Evolutionary conservation across 1,140 invertebrate species (phyloP).

Genomic region (Bombus breviceps): DNA sequence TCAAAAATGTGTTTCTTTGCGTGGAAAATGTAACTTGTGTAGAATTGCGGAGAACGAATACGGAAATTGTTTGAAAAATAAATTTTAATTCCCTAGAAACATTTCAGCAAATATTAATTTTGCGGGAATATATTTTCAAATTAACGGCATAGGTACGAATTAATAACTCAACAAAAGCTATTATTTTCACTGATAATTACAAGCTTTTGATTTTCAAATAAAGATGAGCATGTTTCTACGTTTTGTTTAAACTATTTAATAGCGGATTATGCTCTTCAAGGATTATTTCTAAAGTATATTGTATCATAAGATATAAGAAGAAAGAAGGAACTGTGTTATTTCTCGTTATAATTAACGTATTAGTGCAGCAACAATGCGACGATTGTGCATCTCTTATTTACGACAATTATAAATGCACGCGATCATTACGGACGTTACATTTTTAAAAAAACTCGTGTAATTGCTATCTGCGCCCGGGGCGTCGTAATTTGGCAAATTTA

Average conservation of each 20-base stretch:
- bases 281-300: too few relatives aligned
- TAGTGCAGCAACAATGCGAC: not conserved
- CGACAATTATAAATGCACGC: not conserved
- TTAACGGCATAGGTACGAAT: too few relatives aligned
- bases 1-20: not conserved
- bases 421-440: not conserved
- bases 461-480: not conserved
- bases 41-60: not conserved
- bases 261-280: not conserved
- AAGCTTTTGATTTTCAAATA: too few relatives aligned
- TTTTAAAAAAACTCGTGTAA: not conserved
- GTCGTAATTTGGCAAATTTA: slow-evolving; percentile 8
- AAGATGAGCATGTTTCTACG: too few relatives aligned
- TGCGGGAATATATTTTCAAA: too few relatives aligned
- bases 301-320: too few relatives aligned
- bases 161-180: too few relatives aligned
- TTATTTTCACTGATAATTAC: too few relatives aligned
- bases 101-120: too few relatives aligned
- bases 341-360: not conserved
- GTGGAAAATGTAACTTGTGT: not conserved
- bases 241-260: too few relatives aligned
- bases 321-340: not conserved
- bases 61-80: not conserved
- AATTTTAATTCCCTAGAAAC: too few relatives aligned
- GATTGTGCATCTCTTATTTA: not conserved